phyloP scores from a whole-genome alignment of 2,888 invertebrate species.

The Gryllus longicercus region DNA sequence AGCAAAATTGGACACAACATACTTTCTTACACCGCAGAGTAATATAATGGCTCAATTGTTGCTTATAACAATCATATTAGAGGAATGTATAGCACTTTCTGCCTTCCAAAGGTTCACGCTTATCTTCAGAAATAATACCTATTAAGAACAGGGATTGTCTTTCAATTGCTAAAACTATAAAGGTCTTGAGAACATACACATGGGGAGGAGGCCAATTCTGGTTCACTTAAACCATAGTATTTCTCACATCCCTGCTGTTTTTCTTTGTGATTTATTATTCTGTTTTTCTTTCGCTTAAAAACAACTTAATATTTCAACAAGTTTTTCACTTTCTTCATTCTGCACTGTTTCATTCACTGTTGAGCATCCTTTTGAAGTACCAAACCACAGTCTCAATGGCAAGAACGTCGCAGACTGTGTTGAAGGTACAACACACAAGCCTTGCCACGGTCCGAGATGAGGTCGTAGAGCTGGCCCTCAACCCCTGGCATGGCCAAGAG shows the following conservation, averaged over 20 bases:
- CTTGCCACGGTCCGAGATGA: slow-evolving; percentile 56
- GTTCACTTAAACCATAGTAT: slow-evolving; percentile 22
- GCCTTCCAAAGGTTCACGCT: background rate
- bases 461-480: slow-evolving; percentile 59
- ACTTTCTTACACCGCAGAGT: background rate
- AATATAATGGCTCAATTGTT: background rate
- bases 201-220: slow-evolving; percentile 34
- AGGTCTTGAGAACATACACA: slow-evolving; percentile 36
- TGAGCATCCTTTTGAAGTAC: background rate
- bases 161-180: background rate
- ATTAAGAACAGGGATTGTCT: slow-evolving; percentile 17
- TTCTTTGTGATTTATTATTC: too few species aligned
- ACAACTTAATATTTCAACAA: too few species aligned
- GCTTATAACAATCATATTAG: background rate
- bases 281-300: too few species aligned
- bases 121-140: background rate
- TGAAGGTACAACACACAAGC: slow-evolving; percentile 63
- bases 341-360: slow-evolving; percentile 17
- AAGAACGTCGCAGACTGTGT: slow-evolving; percentile 54
- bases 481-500: slow-evolving; percentile 42
- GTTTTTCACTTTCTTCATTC: background rate
- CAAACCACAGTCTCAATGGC: slow-evolving; percentile 27
- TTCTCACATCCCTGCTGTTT: background rate
- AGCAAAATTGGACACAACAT: slow-evolving; percentile 9
- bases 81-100: background rate